These are phyloP conservation scores for Drosophila multiciliata DNA, from an alignment of 2,888 invertebrate genomes.

Conservation along the genomic window DNA sequence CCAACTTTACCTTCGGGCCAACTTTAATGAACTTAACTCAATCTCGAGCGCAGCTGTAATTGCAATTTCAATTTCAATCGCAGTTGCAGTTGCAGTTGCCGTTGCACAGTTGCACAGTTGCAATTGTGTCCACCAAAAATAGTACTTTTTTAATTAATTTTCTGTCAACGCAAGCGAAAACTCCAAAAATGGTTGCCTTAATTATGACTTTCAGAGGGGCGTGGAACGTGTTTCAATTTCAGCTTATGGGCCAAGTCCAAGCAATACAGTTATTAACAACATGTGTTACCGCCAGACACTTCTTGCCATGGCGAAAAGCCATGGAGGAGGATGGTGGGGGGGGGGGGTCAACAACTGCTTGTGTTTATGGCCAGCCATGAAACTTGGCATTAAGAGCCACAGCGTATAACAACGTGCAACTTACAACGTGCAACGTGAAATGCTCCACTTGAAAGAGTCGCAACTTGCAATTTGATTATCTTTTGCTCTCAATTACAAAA, in stretches of 20 bases:
- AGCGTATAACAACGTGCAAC: slow-evolving; percentile 38
- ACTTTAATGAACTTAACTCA: slow-evolving; percentile 59
- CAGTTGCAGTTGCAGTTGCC: slow-evolving; percentile 15
- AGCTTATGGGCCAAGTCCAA: slow-evolving; percentile 12
- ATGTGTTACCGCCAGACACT: slow-evolving; percentile 54
- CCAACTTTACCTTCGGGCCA: neutral
- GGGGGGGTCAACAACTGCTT: slow-evolving; percentile 35
- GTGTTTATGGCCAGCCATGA: slow-evolving; percentile 35
- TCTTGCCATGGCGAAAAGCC: neutral
- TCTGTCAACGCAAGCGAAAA: slow-evolving; percentile 75
- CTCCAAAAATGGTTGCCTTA: slow-evolving; percentile 42
- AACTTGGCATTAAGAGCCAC: slow-evolving; percentile 19
- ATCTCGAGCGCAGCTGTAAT: slow-evolving; percentile 26
- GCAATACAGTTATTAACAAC: slow-evolving; percentile 69
- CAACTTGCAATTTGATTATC: slow-evolving; percentile 58
- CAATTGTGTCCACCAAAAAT: neutral
- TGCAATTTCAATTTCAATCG: slow-evolving; percentile 24
- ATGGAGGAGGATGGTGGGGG: fast-evolving
- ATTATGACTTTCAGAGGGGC: slow-evolving; percentile 49
- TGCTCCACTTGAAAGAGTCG: slow-evolving; percentile 25
- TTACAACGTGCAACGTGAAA: slow-evolving; percentile 22
- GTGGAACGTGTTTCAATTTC: slow-evolving; percentile 66
- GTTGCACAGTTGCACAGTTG: slow-evolving; percentile 13
- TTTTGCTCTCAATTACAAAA: slow-evolving; percentile 52
- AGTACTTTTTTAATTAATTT: slow-evolving; percentile 73